These are phyloP conservation scores for Gnatocerus cornutus DNA, from an alignment of 2,888 invertebrate species.

Conservation along the genomic window DNA sequence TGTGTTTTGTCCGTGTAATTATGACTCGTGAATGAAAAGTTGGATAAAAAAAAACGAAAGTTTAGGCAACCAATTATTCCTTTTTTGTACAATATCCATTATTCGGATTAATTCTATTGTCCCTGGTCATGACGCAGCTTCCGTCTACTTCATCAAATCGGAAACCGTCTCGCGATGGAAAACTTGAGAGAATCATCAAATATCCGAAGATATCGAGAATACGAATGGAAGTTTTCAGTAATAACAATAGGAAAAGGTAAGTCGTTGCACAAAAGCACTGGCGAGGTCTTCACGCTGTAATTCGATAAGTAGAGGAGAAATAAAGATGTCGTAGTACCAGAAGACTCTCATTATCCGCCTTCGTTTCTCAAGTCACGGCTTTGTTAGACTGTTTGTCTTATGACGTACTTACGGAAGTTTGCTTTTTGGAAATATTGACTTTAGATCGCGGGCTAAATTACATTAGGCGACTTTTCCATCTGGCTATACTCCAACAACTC, in stretches of 20 bases:
- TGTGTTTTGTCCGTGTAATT: not conserved
- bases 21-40: not conserved
- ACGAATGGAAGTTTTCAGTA: slow-evolving; percentile 19
- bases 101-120: too few relatives aligned
- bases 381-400: slow-evolving; percentile 50
- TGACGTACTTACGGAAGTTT: slow-evolving; percentile 42
- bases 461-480: slow-evolving; percentile 31
- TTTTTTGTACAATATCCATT: too few relatives aligned
- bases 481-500: not conserved
- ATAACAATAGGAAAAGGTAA: slow-evolving; percentile 27
- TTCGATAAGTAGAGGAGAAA: slow-evolving; percentile 43
- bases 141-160: slow-evolving; percentile 1
- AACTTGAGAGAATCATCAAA: not conserved
- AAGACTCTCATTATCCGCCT: slow-evolving; percentile 48
- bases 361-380: slow-evolving; percentile 52
- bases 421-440: slow-evolving; percentile 48
- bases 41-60: too few relatives aligned
- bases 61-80: too few relatives aligned
- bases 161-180: not conserved
- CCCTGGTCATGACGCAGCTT: not conserved
- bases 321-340: slow-evolving; percentile 39
- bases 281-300: slow-evolving; percentile 22
- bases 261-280: not conserved
- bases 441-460: slow-evolving; percentile 38
- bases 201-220: slow-evolving; percentile 18